Evolutionary conservation across 2,113 vertebrate species (phyloP), one percentile per base, ranked within the genome.

Genomic region (Mesitornis unicolor): DNA sequence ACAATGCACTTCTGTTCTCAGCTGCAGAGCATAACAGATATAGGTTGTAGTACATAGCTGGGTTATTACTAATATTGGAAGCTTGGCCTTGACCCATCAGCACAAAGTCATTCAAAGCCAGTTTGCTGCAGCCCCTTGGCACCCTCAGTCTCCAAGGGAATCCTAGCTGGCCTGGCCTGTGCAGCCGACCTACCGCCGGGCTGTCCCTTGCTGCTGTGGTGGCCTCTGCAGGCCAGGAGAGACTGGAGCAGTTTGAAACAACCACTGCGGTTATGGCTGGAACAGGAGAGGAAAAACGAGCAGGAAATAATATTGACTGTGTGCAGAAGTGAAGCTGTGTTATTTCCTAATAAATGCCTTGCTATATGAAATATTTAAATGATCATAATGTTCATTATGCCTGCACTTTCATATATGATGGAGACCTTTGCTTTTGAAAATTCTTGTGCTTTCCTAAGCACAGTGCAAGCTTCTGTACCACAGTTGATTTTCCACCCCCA

Each of bases 161-260:
- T 94, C 84, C 82, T 79, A 3, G 61, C 94, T 91, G 91, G 91
- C 56, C 38, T 6, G 48, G 84, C 25, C 76, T 45, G 21, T 28
- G 50, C 42, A 8, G 76, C 87, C 54, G 70, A 18, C 10, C 25
- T 38, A 59, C 84, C 78, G 76, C 88, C 79, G 69, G 78, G 60
- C 69, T 47, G 3, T 22, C 24, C 70, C 64, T 36, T 28, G 75
- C 82, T 92, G 85, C 60, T 45, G 38, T 47, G 76, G 51, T 84
- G 93, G 93, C 93, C 90, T 70, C 95, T 92, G 87, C 75, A 70
- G 92, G 91, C 75, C 54, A 11, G 89, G 63, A 47, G 22, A 29
- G 20, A 13, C 65, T 43, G 80, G 5, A 28, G 0, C 28, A 35
- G 13, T 31, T 48, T 50, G 94, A 40, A 73, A 16, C 53, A 42